Base-by-base conservation (phyloP, 2,113 vertebrate genomes). In the Prochilodus magdalenae region DNA sequence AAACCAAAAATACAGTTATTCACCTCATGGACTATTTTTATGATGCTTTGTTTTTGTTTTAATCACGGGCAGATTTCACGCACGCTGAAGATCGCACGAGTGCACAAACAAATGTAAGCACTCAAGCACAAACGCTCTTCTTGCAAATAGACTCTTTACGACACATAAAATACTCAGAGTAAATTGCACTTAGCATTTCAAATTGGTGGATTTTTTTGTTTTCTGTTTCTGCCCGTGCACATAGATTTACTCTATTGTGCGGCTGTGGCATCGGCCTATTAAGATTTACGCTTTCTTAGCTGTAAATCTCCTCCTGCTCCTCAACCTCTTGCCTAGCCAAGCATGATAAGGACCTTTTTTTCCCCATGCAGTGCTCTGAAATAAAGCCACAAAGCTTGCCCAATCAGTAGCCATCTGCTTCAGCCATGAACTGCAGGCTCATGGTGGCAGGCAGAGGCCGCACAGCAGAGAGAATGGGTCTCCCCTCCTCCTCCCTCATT, bases 321-420 rank as follows among this genome's bases (percentile, higher is more conserved):
- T 91, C 92, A 90, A 91, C 91, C 93, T 90, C 90, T 92, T 95
- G 94, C 90, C 91, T 93, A 95, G 90, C 76, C 89, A 94, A 94
- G 94, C 95, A 94, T 95, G 93, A 93, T 93, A 91, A 95, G 94
- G 93, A 65, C 91, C 93, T 91, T 93, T 95, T 82, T 93, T 13
- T 15, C 53, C 93, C 94, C 94, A 95, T 95, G 95, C 94, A 95
- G 93, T 95, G 94, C 93, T 94, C 93, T 94, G 93, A 88, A 92
- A 94, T 91, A 93, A 91, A 93, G 89, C 90, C 92, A 95, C 95
- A 94, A 93, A 95, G 94, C 94, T 94, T 92, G 90, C 94, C 94
- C 94, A 94, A 94, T 95, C 95, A 95, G 94, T 88, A 91, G 94
- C 96, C 96, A 96, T 97, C 96, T 96, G 95, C 94, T 96, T 94